Base-by-base conservation (phyloP, 2,797 vertebrate species). In the Apogon hyalosoma region DNA sequence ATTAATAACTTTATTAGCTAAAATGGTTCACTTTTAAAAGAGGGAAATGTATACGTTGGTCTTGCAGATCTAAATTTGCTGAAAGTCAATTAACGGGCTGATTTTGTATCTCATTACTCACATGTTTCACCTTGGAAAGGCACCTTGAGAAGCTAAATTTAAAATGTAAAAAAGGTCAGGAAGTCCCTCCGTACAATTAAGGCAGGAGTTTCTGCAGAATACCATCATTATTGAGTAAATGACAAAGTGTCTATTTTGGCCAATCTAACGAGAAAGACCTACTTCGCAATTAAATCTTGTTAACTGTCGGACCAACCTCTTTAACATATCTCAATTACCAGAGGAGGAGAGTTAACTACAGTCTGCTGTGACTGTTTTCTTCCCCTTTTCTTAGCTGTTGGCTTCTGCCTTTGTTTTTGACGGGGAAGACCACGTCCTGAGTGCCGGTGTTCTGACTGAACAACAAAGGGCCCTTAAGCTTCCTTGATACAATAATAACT, bases 1-100 rank as follows among this genome's bases (percentile, higher is more conserved):
- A 94, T 94, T 93, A 94, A 94, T 95, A 93, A 94, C 91, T 93
- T 92, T 93, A 94, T 94, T 93, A 93, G 84, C 90, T 75, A 77
- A 91, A 94, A 92, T 90, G 84, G 88, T 93, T 93, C 85, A 84
- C 84, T 91, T 93, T 92, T 91, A 88, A 92, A 88, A 83, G 74
- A 85, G 74, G 76, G 78, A 87, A 92, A 93, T 91, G 86, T 89
- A 91, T 93, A 92, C 85, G 84, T 93, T 87, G 87, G 77, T 91
- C 74, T 85, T 58, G 83, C 85, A 66, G 90, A 92, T 91, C 89
- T 92, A 90, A 92, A 94, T 93, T 91, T 90, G 87, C 86, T 87
- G 80, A 87, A 91, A 94, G 91, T 94, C 93, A 94, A 94, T 94
- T 94, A 94, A 93, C 82, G 39, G 80, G 86, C 86, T 92, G 91